Percentiles rank a stretch among this genome's conserved stretches.
Evolutionary conservation across 2,888 invertebrate genomes (phyloP).

Genomic region (Callinectes sapidus): DNA sequence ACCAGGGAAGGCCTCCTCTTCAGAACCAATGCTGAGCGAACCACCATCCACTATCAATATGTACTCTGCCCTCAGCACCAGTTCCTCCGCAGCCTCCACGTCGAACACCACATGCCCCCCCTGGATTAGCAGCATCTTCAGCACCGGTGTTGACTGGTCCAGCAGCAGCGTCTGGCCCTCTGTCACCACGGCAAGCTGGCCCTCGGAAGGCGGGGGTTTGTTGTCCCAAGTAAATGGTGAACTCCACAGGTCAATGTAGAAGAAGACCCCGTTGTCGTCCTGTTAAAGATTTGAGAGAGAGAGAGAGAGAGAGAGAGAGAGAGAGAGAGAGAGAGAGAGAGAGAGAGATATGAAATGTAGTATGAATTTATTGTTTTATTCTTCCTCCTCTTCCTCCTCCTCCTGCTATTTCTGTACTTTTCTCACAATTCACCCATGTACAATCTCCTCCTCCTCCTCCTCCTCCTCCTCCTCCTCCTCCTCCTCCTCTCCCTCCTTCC

Average conservation of each 20-base stretch:
- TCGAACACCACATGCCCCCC: constrained; percentile 67
- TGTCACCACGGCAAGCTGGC: constrained; percentile 59
- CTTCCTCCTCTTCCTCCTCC: no score
- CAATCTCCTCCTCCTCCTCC: no score
- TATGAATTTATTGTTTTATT: no score
- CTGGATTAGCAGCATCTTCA: constrained; percentile 63
- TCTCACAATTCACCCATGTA: no score
- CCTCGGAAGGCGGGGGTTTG: constrained; percentile 43
- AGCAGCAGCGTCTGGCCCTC: constrained; percentile 63
- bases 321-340: neutral
- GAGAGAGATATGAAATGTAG: no score
- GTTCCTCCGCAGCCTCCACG: constrained; percentile 43
- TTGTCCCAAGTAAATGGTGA: constrained; percentile 67
- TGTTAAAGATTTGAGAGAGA: neutral
- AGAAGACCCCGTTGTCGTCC: constrained; percentile 58
- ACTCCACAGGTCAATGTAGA: constrained; percentile 71
- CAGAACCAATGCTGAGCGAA: constrained; percentile 62
- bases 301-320: neutral
- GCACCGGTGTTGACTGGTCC: constrained; percentile 60
- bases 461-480: no score
- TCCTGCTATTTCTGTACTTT: no score
- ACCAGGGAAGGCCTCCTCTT: constrained; percentile 57
- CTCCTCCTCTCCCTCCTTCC: no score
- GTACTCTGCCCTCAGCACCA: constrained; percentile 61
- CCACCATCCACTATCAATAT: constrained; percentile 66